These are phyloP conservation scores for Epinotia nisella DNA, from an alignment of 2,888 invertebrate genomes.

Conservation along the genomic window DNA sequence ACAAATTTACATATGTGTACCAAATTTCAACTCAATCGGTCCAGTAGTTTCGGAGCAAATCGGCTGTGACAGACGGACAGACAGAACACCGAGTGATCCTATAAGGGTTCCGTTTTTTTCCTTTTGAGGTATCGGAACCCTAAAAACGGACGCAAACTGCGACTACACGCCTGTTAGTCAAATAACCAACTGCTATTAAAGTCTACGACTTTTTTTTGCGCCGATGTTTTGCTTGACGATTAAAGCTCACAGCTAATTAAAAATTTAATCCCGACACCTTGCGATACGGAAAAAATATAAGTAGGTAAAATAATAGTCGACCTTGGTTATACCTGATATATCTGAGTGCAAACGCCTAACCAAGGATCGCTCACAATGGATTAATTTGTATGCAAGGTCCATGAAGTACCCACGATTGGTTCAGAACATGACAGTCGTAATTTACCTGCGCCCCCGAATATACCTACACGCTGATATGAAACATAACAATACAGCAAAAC, in stretches of 20 bases:
- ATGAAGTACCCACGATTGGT: slow-evolving; percentile 73
- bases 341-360: slow-evolving; percentile 52
- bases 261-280: slow-evolving; percentile 26
- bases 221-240: slow-evolving; percentile 3
- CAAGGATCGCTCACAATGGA: slow-evolving; percentile 70
- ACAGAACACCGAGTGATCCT: no score
- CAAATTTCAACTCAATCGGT: no score
- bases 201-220: slow-evolving; percentile 23
- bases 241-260: slow-evolving; percentile 39
- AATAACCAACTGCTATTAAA: slow-evolving; percentile 16
- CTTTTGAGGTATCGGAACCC: no score
- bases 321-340: slow-evolving; percentile 40
- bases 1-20: no score
- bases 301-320: slow-evolving; percentile 26
- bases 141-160: background rate
- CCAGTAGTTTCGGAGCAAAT: no score
- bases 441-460: slow-evolving; percentile 68
- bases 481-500: slow-evolving; percentile 43
- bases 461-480: slow-evolving; percentile 48
- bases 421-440: slow-evolving; percentile 65
- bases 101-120: no score
- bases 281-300: slow-evolving; percentile 30
- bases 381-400: slow-evolving; percentile 70
- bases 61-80: no score
- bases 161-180: background rate